A percentile compares a stretch with the other conserved stretches of the same genome.
Evolutionary conservation across 2,888 invertebrate species (phyloP).

Genomic region (Xanthia icteritia): DNA sequence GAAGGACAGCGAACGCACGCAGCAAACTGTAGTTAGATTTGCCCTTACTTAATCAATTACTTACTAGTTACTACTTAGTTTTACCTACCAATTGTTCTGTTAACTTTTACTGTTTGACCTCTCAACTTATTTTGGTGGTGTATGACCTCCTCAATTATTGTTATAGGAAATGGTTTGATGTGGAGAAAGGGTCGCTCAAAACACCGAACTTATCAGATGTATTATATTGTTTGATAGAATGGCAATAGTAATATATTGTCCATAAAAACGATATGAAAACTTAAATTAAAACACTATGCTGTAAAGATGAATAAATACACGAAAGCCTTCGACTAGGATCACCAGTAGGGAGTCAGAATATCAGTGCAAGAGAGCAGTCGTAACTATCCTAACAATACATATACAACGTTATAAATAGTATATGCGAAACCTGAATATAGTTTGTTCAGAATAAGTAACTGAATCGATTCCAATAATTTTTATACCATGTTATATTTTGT

Average conservation of each 20-base stretch:
- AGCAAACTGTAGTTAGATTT: conserved; percentile 34
- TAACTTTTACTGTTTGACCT: conserved; percentile 42
- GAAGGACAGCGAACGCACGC: conserved; percentile 44
- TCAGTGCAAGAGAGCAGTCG: not conserved
- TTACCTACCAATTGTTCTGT: conserved; percentile 30
- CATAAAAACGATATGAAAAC: not conserved
- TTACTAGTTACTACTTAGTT: conserved; percentile 30
- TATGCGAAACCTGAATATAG: no score
- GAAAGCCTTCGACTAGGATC: not conserved
- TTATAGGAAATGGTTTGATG: conserved; percentile 22
- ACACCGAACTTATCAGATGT: conserved; percentile 1
- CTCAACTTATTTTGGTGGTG: not conserved
- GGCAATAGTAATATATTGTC: not conserved
- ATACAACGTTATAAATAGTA: no score
- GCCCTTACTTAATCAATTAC: conserved; percentile 49
- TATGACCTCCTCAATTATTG: conserved; percentile 16
- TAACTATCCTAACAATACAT: no score
- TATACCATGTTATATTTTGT: no score
- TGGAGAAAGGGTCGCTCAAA: not conserved
- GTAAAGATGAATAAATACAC: not conserved
- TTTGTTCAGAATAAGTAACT: no score
- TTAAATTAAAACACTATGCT: not conserved
- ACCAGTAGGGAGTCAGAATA: not conserved
- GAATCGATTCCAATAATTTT: no score
- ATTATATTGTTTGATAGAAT: not conserved